Evolutionary conservation across 1,140 invertebrate genomes (phyloP), one percentile per base, ranked within the genome.

Genomic region (Rhyzopertha dominica): DNA sequence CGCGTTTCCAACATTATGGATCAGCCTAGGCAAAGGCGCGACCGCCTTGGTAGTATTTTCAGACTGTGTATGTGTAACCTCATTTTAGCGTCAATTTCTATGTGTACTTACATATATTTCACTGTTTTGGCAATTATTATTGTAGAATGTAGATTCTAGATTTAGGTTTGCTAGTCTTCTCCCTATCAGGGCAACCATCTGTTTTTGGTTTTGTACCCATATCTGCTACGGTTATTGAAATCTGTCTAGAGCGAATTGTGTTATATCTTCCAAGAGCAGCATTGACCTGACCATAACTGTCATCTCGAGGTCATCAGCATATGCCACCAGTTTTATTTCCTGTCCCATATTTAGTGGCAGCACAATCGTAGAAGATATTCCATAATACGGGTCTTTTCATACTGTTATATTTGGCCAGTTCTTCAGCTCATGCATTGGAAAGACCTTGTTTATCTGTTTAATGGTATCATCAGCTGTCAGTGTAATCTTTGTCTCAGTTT

Each of bases 251-350:
- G 40, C 18, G 4, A 18, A 12, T 0, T 35, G 13, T 9, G 39
- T 35, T 13, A 34, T 47, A 4, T 43, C 19, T n/a, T 54, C 31
- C 2, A 39, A 13, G 17, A 40, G 7, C 28, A 12, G 16, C 12
- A 10, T 16, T 2, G 4, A 20, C 31, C 42, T 47, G 7, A 23
- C 48, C 3, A 24, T 24, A 0, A 57, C 52, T 1, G 57, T 28
- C 1, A 53, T 10, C 1, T 51, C 53, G 1, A 61, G 18, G 30
- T 63, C 59, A 31, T 63, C 63, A 4, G 62, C 62, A 28, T 51
- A 66, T 3, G 43, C 59, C 0, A 60, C 43, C 0, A 59, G 14
- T 14, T 41, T 34, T 20, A 55, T 26, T 4, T 30, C 51, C 24
- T 40, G 19, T 14, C 39, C 48, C 7, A 62, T 3, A 17, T n/a